Conservation (phyloP, 2,113 vertebrate genomes). For the Gallinago paraguaiae region DNA sequence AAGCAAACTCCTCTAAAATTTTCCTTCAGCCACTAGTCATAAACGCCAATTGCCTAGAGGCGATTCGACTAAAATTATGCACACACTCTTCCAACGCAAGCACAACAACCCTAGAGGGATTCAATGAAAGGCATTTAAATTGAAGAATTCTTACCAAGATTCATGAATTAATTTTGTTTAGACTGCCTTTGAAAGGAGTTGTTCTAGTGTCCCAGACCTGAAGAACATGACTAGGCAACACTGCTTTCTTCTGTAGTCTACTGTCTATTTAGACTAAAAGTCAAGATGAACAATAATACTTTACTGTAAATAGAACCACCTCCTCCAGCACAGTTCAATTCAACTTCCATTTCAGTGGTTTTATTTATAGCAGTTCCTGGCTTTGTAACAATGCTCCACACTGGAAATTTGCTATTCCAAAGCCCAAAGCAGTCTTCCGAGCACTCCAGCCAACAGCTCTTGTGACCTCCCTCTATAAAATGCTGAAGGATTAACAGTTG, state of each 20-base stretch:
- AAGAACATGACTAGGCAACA: not conserved
- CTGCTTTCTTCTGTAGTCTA: not conserved
- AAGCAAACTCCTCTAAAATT: not conserved
- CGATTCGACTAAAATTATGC: not conserved
- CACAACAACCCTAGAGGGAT: not conserved
- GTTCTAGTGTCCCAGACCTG: not conserved
- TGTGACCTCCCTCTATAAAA: constrained; percentile 46
- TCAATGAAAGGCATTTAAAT: not conserved
- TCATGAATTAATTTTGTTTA: constrained; percentile 5
- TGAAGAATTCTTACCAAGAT: not conserved
- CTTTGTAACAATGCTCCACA: constrained; percentile 22
- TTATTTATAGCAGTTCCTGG: constrained; percentile 56
- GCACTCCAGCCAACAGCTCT: constrained; percentile 35
- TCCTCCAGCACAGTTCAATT: not conserved
- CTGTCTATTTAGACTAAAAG: not conserved
- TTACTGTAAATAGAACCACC: constrained; percentile 47
- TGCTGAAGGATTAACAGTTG: constrained; percentile 17
- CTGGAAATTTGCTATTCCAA: constrained; percentile 59
- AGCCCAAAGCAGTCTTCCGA: constrained; percentile 36
- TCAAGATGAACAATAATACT: constrained; percentile 36
- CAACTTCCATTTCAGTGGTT: constrained; percentile 5
- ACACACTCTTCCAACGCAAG: not conserved
- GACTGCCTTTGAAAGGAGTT: not conserved
- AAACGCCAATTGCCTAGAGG: not conserved
- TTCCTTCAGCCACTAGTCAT: not conserved